Evolutionary conservation across 2,888 invertebrate species (phyloP).

Genomic region (Andrena camellia): DNA sequence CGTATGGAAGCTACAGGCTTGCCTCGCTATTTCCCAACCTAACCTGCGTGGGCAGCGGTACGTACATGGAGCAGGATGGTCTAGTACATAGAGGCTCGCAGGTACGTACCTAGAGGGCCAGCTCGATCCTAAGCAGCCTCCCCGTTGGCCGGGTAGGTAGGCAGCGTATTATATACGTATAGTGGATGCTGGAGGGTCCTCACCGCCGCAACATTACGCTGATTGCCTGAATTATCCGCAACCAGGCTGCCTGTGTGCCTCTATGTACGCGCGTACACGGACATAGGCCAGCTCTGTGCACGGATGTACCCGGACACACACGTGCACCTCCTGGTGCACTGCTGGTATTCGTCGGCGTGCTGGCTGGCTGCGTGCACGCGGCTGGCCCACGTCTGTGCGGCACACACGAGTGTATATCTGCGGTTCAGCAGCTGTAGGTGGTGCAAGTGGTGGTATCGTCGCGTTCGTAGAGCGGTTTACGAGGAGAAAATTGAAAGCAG

Average conservation of each 20-base stretch:
- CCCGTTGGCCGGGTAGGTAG: conserved; percentile 60
- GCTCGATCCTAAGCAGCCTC: conserved; percentile 58
- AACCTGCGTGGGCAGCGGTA: conserved; percentile 50
- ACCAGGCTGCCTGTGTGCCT: conserved; percentile 73
- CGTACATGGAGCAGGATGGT: conserved; percentile 51
- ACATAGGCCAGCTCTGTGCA: conserved; percentile 25
- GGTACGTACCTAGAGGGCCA: conserved; percentile 72
- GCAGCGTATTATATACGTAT: conserved; percentile 72
- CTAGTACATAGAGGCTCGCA: conserved; percentile 56
- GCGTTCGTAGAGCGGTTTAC: conserved; percentile 61
- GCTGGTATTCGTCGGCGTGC: conserved; percentile 48
- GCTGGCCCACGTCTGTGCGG: conserved; percentile 4
- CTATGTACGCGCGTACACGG: conserved; percentile 49
- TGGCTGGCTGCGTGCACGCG: conserved; percentile 21
- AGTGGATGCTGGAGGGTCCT: conserved; percentile 81
- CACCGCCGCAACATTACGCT: conserved; percentile 84
- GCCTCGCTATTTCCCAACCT: conserved; percentile 65
- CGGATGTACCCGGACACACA: conserved; percentile 17
- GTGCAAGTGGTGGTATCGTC: conserved; percentile 54
- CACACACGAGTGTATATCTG: conserved; percentile 34
- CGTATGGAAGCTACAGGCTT: conserved; percentile 60
- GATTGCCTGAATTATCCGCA: conserved; percentile 85
- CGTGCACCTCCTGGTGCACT: conserved; percentile 33
- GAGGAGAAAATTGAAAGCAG: conserved; percentile 75
- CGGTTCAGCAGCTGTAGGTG: conserved; percentile 29